A percentile compares a stretch with the other conserved stretches of the same genome.
These are phyloP conservation scores for Zaprionus tsacasi DNA, from an alignment of 1,140 invertebrate species.

Conservation along the genomic window DNA sequence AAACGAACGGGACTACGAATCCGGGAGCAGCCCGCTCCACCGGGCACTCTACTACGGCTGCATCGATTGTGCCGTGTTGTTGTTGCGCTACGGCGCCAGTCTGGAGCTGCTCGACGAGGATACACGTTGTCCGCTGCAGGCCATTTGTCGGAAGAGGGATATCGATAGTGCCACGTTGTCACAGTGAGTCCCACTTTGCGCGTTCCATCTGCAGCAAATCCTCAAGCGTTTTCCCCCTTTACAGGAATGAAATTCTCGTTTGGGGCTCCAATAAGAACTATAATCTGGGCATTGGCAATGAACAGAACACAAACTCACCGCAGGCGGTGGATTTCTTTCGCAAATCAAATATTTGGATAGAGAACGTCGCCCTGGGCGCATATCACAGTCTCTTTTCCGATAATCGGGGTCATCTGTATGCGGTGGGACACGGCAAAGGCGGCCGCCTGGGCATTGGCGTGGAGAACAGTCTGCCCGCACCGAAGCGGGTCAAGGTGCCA, in stretches of 20 bases:
- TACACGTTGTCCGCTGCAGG: constrained; percentile 68
- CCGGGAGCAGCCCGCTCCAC: constrained; percentile 89
- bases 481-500: constrained; percentile 85
- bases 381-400: constrained; percentile 89
- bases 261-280: constrained; percentile 91
- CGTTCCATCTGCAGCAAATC: not conserved
- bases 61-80: constrained; percentile 86
- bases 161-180: constrained; percentile 20
- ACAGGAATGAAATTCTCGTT: constrained; percentile 85
- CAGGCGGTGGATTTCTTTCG: constrained; percentile 80
- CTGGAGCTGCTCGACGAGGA: constrained; percentile 74
- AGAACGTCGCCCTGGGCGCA: constrained; percentile 86
- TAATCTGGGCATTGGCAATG: constrained; percentile 86
- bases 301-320: constrained; percentile 60
- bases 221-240: not conserved
- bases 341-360: constrained; percentile 72
- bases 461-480: constrained; percentile 86
- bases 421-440: constrained; percentile 90
- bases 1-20: constrained; percentile 87
- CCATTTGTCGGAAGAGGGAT: constrained; percentile 69
- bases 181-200: constrained; percentile 45
- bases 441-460: constrained; percentile 87
- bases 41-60: constrained; percentile 89
- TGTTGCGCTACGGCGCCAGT: constrained; percentile 85
- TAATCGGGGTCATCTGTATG: constrained; percentile 86